Evolutionary conservation across 2,888 invertebrate species (phyloP), one percentile per base, ranked within the genome.

Genomic region (Eupithecia insigniata): DNA sequence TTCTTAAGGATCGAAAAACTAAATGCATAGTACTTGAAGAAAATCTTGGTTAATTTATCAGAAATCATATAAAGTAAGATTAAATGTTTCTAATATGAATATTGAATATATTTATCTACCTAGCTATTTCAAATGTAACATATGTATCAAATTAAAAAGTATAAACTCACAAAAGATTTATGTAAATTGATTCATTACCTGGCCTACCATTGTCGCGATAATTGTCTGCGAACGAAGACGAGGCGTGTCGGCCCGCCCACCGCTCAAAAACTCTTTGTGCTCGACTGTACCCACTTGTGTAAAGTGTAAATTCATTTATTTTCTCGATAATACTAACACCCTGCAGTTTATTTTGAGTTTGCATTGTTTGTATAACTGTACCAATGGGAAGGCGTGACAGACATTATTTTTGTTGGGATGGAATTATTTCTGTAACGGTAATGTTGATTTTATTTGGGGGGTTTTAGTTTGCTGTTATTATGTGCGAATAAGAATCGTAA

Each of bases 191-290:
- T 89, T 89, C 86, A 87, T 87, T 87, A 89, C 88, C 90, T 87
- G 87, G 83, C 77, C 82, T 83, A 79, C 82, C 84, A 89, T 89
- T 92, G 90, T 89, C 80, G 82, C 82, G 78, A 78, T 91, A 92
- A 91, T 91, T 90, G 91, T 83, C 81, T 74, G 76, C 68, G 73
- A 78, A 78, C 71, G 76, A 87, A 90, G 89, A 87, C 83, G 89
- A 84, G 93, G 92, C 92, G 92, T 83, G 83, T 74, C 88, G 89
- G 82, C 79, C 87, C 93, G 92, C 93, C 93, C 89, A 87, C 86
- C 83, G 84, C 83, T 86, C 83, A 80, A 79, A 82, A 81, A 79
- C 85, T 84, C 87, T 87, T 90, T 91, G 90, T 91, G 79, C 83
- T 64, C 83, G 83, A 85, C 87, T 84, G 89, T 91, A 89, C 88